Evolutionary conservation across 2,888 invertebrate genomes (phyloP).

Genomic region (Dorcus hopei): DNA sequence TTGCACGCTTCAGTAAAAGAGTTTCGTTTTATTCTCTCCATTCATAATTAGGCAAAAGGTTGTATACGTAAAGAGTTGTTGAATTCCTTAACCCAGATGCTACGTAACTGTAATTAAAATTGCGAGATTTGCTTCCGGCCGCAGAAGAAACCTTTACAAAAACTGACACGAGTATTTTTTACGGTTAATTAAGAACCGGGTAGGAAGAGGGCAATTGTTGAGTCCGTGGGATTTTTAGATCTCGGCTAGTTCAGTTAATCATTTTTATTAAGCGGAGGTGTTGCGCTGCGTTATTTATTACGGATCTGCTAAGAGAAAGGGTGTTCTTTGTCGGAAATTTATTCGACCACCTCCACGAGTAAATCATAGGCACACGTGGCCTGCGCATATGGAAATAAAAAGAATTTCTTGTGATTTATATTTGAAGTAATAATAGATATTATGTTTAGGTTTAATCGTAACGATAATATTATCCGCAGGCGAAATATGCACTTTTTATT

Average conservation of each 20-base stretch:
- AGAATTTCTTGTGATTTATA: too few species aligned
- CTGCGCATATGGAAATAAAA: too few species aligned
- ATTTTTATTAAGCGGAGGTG: slow-evolving; percentile 18
- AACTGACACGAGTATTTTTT: slow-evolving; percentile 13
- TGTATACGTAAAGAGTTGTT: too few species aligned
- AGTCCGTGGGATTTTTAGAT: slow-evolving; percentile 12
- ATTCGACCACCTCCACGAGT: too few species aligned
- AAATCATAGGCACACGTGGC: too few species aligned
- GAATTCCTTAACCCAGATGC: slow-evolving; percentile 11
- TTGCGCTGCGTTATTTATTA: slow-evolving; percentile 5
- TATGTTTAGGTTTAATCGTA: too few species aligned
- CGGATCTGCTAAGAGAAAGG: background rate
- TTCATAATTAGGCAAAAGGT: too few species aligned
- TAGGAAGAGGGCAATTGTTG: slow-evolving; percentile 19
- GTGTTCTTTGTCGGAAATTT: too few species aligned
- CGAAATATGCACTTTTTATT: too few species aligned
- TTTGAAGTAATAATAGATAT: too few species aligned
- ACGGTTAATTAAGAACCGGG: slow-evolving; percentile 29
- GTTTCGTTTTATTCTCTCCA: too few species aligned
- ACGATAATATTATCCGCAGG: too few species aligned
- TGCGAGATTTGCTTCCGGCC: slow-evolving; percentile 31
- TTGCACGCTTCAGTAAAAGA: slow-evolving; percentile 10
- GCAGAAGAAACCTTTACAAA: slow-evolving; percentile 26
- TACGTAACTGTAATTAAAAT: slow-evolving; percentile 30
- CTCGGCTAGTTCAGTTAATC: background rate